A percentile compares a stretch with the other conserved stretches of the same genome.
phyloP scores from a whole-genome alignment of 37 sponge, comb jelly and placozoan genomes.

The Beroe forskalii region DNA sequence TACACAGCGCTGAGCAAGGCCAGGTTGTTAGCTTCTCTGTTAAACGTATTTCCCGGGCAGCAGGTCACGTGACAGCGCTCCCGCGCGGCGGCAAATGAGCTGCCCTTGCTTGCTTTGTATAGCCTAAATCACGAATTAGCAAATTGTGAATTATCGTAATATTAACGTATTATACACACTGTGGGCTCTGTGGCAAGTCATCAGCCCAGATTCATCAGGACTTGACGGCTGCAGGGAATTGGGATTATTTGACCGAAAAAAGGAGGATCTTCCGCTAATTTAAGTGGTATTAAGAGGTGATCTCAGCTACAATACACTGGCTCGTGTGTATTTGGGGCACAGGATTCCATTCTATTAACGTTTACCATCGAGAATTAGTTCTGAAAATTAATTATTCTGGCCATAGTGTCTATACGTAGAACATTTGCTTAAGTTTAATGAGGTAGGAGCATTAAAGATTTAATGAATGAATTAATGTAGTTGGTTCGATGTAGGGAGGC shows the following conservation, averaged over 20 bases:
- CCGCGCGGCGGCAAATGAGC: constrained; percentile 18
- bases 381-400: constrained; percentile 9
- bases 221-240: background rate
- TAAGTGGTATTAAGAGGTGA: too few species aligned
- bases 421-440: constrained; percentile 38
- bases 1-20: too few species aligned
- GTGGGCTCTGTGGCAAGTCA: background rate
- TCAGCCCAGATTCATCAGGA: constrained; percentile 25
- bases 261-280: too few species aligned
- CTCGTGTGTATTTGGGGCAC: too few species aligned
- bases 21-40: constrained; percentile 1
- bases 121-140: constrained; percentile 61
- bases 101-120: constrained; percentile 59
- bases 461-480: constrained; percentile 28
- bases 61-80: background rate
- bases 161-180: constrained; percentile 61
- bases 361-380: background rate
- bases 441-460: background rate
- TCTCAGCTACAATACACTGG: too few species aligned
- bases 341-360: too few species aligned
- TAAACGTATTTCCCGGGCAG: background rate
- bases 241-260: background rate
- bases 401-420: constrained; percentile 25
- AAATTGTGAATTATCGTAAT: constrained; percentile 64
- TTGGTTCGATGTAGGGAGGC: background rate